A percentile compares a stretch with the other conserved stretches of the same genome.
Evolutionary conservation across 2,888 invertebrate species (phyloP).

Genomic region (Trisateles emortualis): DNA sequence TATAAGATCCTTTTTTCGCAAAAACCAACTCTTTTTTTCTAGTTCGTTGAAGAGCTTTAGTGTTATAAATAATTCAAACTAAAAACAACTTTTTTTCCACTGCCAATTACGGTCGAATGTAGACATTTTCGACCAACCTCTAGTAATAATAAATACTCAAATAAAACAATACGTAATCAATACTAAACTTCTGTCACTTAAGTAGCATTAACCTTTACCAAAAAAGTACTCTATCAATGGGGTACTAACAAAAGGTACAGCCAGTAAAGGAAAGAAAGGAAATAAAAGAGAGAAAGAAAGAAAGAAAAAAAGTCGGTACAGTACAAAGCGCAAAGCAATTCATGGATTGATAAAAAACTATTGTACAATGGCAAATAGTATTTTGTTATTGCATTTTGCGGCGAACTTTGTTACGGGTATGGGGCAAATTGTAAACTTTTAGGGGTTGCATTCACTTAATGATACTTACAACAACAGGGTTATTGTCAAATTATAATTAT

Average conservation of each 20-base stretch:
- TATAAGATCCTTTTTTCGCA: too few species aligned
- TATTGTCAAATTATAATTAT: too few species aligned
- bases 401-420: slow-evolving; percentile 49
- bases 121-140: too few species aligned
- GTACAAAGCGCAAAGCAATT: slow-evolving; percentile 60
- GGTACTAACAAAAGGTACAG: slow-evolving; percentile 16
- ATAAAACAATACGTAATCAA: slow-evolving; percentile 18
- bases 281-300: slow-evolving; percentile 34
- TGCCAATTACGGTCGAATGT: too few species aligned
- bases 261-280: slow-evolving; percentile 38
- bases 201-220: slow-evolving; percentile 24
- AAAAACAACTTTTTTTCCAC: too few species aligned
- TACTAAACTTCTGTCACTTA: slow-evolving; percentile 20
- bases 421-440: slow-evolving; percentile 7
- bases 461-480: too few species aligned
- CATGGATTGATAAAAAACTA: slow-evolving; percentile 54
- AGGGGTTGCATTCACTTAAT: too few species aligned
- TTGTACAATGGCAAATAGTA: slow-evolving; percentile 65
- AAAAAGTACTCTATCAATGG: slow-evolving; percentile 37
- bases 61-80: too few species aligned
- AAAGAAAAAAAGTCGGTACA: slow-evolving; percentile 47
- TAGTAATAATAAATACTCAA: not conserved
- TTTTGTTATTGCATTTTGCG: slow-evolving; percentile 67
- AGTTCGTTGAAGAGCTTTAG: too few species aligned
- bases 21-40: too few species aligned